Evolutionary conservation across 92 coral and sea anemone genomes (phyloP).

Genomic region (Pocillopora meandrina): DNA sequence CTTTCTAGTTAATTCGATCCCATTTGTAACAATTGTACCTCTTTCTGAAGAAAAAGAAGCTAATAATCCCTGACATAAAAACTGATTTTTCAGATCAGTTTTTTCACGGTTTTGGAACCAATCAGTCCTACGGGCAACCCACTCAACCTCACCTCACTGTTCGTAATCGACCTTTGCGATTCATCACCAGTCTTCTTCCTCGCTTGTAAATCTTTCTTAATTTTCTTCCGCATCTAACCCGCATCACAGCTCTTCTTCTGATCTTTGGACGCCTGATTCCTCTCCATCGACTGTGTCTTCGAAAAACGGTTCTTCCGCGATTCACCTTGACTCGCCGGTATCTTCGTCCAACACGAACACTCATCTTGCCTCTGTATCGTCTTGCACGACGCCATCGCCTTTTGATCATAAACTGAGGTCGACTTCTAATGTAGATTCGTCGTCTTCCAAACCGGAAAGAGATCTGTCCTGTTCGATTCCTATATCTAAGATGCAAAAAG

Average conservation of each 20-base stretch:
- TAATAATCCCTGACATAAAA: too few relatives aligned
- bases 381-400: conserved; percentile 17
- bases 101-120: too few relatives aligned
- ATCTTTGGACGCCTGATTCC: conserved; percentile 9
- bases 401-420: background rate
- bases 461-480: conserved; percentile 8
- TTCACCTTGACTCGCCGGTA: background rate
- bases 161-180: conserved; percentile 1
- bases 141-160: conserved; percentile 7
- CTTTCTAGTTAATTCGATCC: too few relatives aligned
- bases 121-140: too few relatives aligned
- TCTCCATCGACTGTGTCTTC: conserved; percentile 8
- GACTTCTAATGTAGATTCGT: background rate
- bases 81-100: too few relatives aligned
- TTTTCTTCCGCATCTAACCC: background rate
- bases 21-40: too few relatives aligned
- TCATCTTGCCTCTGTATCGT: conserved; percentile 10
- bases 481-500: background rate
- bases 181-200: background rate
- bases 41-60: too few relatives aligned
- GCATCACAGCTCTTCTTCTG: conserved; percentile 18
- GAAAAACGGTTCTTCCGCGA: background rate
- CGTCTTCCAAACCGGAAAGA: background rate
- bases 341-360: background rate
- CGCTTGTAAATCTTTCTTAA: conserved; percentile 11